A percentile compares a stretch with the other conserved stretches of the same genome.
Evolutionary conservation across 2,797 vertebrate species (phyloP).

Genomic region (Falco biarmicus): DNA sequence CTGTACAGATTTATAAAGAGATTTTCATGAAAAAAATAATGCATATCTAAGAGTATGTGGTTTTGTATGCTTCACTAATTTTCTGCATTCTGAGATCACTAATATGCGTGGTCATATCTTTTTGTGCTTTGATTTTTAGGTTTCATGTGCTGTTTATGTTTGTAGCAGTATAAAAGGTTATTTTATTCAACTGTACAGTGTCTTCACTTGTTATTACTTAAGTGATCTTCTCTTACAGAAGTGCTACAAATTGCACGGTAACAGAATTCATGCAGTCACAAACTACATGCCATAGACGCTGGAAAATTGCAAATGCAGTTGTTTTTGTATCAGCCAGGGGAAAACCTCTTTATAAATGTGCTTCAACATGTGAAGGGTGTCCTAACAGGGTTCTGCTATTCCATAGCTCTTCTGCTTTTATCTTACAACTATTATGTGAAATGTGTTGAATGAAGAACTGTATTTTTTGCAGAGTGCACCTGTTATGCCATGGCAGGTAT

Average conservation of each 20-base stretch:
- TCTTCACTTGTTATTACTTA: not conserved
- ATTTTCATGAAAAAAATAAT: not conserved
- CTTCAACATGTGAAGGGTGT: not conserved
- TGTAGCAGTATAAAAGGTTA: not conserved
- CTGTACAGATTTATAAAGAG: not conserved
- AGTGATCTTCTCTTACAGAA: not conserved
- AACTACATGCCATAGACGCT: not conserved
- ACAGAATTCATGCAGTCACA: not conserved
- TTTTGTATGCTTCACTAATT: not conserved
- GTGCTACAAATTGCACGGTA: not conserved
- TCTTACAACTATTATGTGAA: not conserved
- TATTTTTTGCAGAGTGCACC: not conserved
- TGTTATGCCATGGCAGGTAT: not conserved
- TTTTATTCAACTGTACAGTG: not conserved
- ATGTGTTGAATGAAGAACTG: not conserved
- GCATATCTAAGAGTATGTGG: not conserved
- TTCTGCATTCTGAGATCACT: not conserved
- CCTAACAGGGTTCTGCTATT: not conserved
- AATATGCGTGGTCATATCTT: not conserved
- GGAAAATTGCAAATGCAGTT: not conserved
- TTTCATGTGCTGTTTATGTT: not conserved
- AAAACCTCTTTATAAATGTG: not conserved
- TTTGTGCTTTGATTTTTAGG: not conserved
- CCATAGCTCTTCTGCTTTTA: not conserved
- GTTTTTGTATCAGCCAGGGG: not conserved